Percentiles rank a stretch among this genome's conserved stretches.
Conservation (phyloP, 2,113 vertebrate species). For the Athene noctua region DNA sequence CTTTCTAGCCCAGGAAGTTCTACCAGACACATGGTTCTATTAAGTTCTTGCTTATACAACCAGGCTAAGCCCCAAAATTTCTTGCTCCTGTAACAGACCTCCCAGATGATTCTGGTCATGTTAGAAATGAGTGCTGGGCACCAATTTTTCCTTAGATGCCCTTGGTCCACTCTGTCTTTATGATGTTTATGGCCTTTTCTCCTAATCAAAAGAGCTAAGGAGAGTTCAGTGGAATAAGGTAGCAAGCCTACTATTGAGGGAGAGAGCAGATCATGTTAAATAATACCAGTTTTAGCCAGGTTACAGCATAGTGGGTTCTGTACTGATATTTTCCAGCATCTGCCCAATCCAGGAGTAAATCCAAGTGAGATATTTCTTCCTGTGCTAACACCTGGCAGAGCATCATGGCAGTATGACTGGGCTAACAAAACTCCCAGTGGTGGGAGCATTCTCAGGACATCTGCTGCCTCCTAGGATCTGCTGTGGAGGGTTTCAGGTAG, state of each 20-base stretch:
- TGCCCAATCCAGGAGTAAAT: not conserved
- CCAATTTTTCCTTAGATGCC: not conserved
- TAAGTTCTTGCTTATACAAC: not conserved
- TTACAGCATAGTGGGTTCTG: not conserved
- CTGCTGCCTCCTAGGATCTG: not conserved
- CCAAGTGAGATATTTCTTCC: not conserved
- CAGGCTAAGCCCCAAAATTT: not conserved
- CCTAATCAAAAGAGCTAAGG: not conserved
- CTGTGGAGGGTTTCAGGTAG: not conserved
- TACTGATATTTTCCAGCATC: not conserved
- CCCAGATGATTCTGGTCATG: not conserved
- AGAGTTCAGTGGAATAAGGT: not conserved
- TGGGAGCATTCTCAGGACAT: not conserved
- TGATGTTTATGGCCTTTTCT: not conserved
- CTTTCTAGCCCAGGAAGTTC: not conserved
- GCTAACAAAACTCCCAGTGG: not conserved
- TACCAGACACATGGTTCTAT: not conserved
- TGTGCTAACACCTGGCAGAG: not conserved
- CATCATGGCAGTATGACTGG: not conserved
- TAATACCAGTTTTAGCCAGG: not conserved
- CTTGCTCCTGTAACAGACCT: not conserved
- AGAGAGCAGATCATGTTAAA: not conserved
- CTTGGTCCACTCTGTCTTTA: not conserved
- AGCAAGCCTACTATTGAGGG: not conserved
- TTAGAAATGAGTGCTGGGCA: not conserved